Base-by-base conservation (phyloP, 1,140 invertebrate genomes). In the Conus betulinus region DNA sequence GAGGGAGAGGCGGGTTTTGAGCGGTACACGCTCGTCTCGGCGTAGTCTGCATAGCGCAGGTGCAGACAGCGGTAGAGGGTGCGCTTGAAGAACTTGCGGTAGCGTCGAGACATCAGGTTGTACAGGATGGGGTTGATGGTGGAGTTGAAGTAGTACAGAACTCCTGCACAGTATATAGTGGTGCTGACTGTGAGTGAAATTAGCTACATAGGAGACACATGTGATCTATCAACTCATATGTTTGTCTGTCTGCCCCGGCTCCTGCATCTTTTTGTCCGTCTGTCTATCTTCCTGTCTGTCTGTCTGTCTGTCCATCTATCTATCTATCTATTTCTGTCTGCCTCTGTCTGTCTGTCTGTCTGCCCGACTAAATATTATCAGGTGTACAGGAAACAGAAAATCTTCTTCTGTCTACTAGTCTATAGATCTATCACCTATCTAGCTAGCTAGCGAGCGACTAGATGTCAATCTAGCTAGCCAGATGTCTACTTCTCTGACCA, bases 71-170 rank as follows among this genome's bases (percentile, higher is more conserved):
- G 57, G 79, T 90, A 90, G 57, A 93, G 85, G 0, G 91, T 93
- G 7, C 85, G 57, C 88, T 92, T 92, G 90, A 96, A 96, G 27
- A 96, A 96, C 88, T 95, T 91, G 15, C 96, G 94, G 91, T 96
- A 96, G 88, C 96, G 96, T 84, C 95, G 94, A 8, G 96, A 96
- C 94, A 96, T 96, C 23, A 96, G 94, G 92, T 96, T 96, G 95
- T 96, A 96, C 63, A 96, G 94, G 87, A 96, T 96, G 8, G 96
- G 96, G 91, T 96, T 96, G 89, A 96, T 95, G 51, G 96, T 96
- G 90, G 92, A 96, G 94, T 96, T 97, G 88, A 97, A 96, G 92
- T 95, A 97, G 85, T 96, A 95, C 52, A 92, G 84, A 4, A 91
- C 85, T 25, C 91, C 91, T 93, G 91, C 39, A 39, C 39, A 39